Evolutionary conservation across 2,888 invertebrate species (phyloP).

Genomic region (Drosophila anomalata): DNA sequence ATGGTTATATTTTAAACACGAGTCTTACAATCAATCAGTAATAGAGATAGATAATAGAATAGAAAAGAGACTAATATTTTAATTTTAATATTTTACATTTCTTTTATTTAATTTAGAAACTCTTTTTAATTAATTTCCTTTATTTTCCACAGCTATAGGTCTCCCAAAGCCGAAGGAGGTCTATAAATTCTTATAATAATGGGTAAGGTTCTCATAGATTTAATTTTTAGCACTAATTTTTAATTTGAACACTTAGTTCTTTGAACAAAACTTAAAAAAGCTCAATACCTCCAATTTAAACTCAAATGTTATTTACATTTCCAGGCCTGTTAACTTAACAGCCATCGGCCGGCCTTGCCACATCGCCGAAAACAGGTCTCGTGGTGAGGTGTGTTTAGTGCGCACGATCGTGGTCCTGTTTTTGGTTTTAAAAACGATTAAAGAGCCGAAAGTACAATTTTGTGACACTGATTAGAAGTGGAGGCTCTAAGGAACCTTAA

Average conservation of each 20-base stretch:
- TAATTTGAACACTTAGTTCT: neutral
- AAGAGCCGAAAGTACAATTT: neutral
- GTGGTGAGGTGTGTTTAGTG: slow-evolving; percentile 5
- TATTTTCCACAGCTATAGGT: neutral
- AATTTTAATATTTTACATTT: too few relatives aligned
- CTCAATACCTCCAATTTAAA: neutral
- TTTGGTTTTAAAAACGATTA: neutral
- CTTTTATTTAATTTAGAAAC: too few relatives aligned
- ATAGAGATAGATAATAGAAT: too few relatives aligned
- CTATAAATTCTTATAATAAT: neutral
- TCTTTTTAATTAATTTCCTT: neutral
- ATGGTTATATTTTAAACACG: too few relatives aligned
- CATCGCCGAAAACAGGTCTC: neutral
- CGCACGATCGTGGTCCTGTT: slow-evolving; percentile 32
- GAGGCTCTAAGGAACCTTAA: neutral
- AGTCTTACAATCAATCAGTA: too few relatives aligned
- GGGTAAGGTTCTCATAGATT: neutral
- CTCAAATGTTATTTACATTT: neutral
- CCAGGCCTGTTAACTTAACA: neutral
- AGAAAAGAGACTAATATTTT: too few relatives aligned
- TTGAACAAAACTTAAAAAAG: neutral
- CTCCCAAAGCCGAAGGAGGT: neutral
- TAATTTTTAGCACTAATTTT: neutral
- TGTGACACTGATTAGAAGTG: neutral
- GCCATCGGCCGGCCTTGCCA: slow-evolving; percentile 31